Base-by-base conservation (phyloP, 1,140 invertebrate genomes). In the Subanguina moxae region DNA sequence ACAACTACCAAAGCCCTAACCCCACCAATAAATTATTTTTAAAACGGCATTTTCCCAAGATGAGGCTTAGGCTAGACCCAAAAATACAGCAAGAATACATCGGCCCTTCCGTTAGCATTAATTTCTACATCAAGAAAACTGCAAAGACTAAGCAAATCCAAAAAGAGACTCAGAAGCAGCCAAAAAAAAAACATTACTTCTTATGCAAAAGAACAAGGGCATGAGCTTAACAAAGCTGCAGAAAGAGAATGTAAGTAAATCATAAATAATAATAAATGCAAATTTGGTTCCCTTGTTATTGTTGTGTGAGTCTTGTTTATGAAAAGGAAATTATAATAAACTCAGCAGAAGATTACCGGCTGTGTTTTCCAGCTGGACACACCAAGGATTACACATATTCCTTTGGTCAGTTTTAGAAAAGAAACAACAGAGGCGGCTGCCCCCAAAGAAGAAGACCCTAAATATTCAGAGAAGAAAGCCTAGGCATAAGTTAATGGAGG, bases 341-440 rank as follows among this genome's bases (percentile, higher is more conserved):
- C 32, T 38, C 32, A 38, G 48, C 15, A 25, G 48, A 52, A 52
- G 48, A 52, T 52, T 52, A 52, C 48, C 48, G 48, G 48, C n/a
- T 52, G 48, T 3, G 48, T 8, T 25, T 25, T 52, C n/a, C 17
- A 8, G 48, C 15, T 52, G n/a, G 23, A 52, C n/a, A 25, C n/a
- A 25, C 48, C 8, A 15, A 52, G 23, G 48, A 52, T 52, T 52
- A 52, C 48, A 52, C 48, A 52, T 25, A 38, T 38, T 38, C 32
- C 32, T 38, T 38, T 38, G 32, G 32, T 38, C 23, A 52, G 3
- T 52, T 52, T 52, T 3, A 52, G n/a, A 52, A 52, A 15, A 25
- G 15, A 15, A 25, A 52, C 3, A 21, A 25, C 15, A 52, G 15
- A 52, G 48, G n/a, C 48, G 23, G 48, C 48, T 52, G 48, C n/a